These are phyloP conservation scores for Cossypha dichroa DNA, from an alignment of 2,797 vertebrate genomes.

Conservation along the genomic window DNA sequence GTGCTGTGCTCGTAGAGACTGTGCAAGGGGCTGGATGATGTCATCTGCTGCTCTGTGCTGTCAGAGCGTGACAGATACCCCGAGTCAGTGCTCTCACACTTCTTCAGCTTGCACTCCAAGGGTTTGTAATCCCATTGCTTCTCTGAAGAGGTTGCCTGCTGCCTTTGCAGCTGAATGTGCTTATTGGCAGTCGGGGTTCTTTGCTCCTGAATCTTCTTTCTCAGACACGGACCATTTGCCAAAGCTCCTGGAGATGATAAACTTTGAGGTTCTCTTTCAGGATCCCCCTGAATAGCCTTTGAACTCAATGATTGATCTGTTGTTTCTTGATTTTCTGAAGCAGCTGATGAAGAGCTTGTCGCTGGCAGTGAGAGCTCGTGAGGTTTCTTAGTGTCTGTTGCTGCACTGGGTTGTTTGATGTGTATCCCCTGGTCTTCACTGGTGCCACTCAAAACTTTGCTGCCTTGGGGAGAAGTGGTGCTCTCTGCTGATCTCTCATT, in stretches of 20 bases:
- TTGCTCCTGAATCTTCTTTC: conserved; percentile 62
- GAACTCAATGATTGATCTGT: not conserved
- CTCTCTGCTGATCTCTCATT: conserved; percentile 69
- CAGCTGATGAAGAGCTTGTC: not conserved
- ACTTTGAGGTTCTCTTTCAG: conserved; percentile 36
- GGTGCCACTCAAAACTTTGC: not conserved
- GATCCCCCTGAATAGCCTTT: not conserved
- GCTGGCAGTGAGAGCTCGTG: not conserved
- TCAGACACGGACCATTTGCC: not conserved
- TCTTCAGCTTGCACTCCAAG: conserved; percentile 74
- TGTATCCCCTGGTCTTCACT: not conserved
- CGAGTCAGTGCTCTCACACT: conserved; percentile 93
- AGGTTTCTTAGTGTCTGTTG: not conserved
- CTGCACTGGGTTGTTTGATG: not conserved
- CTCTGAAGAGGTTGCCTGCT: conserved; percentile 83
- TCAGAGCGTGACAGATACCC: conserved; percentile 90
- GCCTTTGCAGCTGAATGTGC: conserved; percentile 82
- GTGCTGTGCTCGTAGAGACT: conserved; percentile 78
- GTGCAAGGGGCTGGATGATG: conserved; percentile 76
- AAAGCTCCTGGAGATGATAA: conserved; percentile 9
- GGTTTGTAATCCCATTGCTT: conserved; percentile 81
- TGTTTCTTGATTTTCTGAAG: conserved; percentile 8
- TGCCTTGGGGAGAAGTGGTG: not conserved
- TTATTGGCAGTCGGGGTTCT: conserved; percentile 53
- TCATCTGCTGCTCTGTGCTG: conserved; percentile 83